Evolutionary conservation across 2,888 invertebrate species (phyloP), one percentile per base, ranked within the genome.

Genomic region (Limnephilus lunatus): DNA sequence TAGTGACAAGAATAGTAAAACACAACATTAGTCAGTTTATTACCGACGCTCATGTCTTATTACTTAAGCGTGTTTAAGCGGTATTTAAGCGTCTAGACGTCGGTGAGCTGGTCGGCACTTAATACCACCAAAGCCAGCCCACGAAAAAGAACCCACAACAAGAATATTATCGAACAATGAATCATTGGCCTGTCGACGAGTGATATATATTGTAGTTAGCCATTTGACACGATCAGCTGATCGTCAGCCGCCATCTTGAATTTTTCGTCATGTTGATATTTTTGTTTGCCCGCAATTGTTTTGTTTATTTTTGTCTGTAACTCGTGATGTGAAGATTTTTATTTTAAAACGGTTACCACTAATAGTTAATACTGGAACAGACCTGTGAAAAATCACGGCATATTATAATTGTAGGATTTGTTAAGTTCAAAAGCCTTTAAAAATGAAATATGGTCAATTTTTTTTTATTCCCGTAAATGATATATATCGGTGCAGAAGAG

Each of bases 141-240:
- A 53, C 87, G 87, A 68, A 15, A 30, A 30, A 7, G 31, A 53
- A n/a, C n/a, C n/a, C 82, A 85, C 31, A n/a, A 68, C 68, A 68
- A 68, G 68, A 53, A 19, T 19, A 0, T 25, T n/a, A 86, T 48
- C 86, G 86, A 86, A 86, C 35, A n/a, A 44, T 86, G 86, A 86
- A 83, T 83, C 83, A 83, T 86, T 30, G n/a, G 19, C 80, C 53
- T 30, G 68, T 31, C 88, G 88, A 88, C 53, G 53, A 88, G 81
- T 89, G 89, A 89, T n/a, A 15, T n/a, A 15, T 30, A 35, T 15
- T 68, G 25, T 39, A 11, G 86, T n/a, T 86, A 44, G 68, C n/a
- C 68, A 81, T 90, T 81, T 83, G 90, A 90, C 90, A 31, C 48
- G 53, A 90, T 90, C 90, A 90, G 90, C 90, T 90, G 90, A 90